phyloP scores from a whole-genome alignment of 2,113 vertebrate species.

The Rhynchomys soricoides region DNA sequence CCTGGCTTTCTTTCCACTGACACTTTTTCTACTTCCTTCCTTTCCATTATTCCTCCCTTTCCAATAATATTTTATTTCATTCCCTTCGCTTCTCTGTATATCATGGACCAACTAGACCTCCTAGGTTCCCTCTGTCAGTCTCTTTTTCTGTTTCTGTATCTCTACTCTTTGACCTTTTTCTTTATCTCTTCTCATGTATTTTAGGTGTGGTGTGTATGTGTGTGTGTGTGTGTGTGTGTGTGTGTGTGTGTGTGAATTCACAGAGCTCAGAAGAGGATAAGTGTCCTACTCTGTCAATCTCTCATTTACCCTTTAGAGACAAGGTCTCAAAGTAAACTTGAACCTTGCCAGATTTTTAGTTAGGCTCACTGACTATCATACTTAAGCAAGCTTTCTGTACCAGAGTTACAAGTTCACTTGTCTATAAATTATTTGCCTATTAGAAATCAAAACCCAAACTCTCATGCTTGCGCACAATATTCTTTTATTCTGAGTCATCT shows the following conservation, averaged over 20 bases:
- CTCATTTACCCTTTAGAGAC: not conserved
- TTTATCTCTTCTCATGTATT: not conserved
- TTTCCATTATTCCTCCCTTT: too few relatives aligned
- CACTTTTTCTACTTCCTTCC: not conserved
- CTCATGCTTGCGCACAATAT: too few relatives aligned
- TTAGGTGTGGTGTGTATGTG: not conserved
- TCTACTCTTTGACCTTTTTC: too few relatives aligned
- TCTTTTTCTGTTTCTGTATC: not conserved
- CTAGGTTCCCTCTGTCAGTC: too few relatives aligned
- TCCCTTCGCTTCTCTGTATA: not conserved
- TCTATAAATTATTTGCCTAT: too few relatives aligned
- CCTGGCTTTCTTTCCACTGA: fast-evolving
- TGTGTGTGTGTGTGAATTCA: not conserved
- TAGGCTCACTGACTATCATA: not conserved
- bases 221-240: not conserved
- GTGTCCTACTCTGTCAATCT: not conserved
- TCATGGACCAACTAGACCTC: not conserved
- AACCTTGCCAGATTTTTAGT: not conserved
- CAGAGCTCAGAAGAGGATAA: not conserved
- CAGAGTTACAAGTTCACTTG: not conserved
- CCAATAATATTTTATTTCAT: fast-evolving
- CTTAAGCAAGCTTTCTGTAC: too few relatives aligned
- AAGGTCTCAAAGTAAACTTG: too few relatives aligned
- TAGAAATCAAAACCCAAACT: not conserved
- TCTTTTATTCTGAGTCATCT: too few relatives aligned